Evolutionary conservation across 2,888 invertebrate species (phyloP).

Genomic region (Plagiodera versicolora): DNA sequence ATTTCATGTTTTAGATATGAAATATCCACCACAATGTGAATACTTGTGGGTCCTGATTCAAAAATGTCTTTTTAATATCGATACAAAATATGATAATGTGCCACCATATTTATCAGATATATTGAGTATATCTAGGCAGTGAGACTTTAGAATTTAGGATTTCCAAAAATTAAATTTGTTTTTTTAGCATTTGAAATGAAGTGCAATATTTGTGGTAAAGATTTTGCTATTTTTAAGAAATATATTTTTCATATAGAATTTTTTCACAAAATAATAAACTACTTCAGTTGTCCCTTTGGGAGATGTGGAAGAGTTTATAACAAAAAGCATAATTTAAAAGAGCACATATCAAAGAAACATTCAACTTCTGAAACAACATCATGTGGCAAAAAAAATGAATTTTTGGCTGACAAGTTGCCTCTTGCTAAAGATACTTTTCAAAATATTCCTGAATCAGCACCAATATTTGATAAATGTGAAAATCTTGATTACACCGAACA

Average conservation of each 20-base stretch:
- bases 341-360: conserved; percentile 8
- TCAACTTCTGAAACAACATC: conserved; percentile 3
- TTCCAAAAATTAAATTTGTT: not conserved
- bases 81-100: conserved; percentile 11
- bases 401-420: not conserved
- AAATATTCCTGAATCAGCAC: not conserved
- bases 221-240: conserved; percentile 8
- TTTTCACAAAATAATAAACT: conserved; percentile 3
- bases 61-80: conserved; percentile 11
- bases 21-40: conserved; percentile 13
- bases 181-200: not conserved
- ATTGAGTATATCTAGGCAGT: conserved; percentile 1
- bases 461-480: not conserved
- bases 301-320: conserved; percentile 8
- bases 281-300: conserved; percentile 8
- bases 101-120: conserved; percentile 12
- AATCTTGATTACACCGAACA: conserved; percentile 2
- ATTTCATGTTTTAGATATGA: conserved; percentile 8
- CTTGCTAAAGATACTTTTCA: not conserved
- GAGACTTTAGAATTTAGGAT: no score
- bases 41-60: conserved; percentile 13
- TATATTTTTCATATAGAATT: conserved; percentile 7
- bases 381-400: not conserved
- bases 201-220: conserved; percentile 8
- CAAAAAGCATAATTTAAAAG: conserved; percentile 8